Base-by-base conservation (phyloP, 2,113 vertebrate genomes). In the Mustela nigripes region DNA sequence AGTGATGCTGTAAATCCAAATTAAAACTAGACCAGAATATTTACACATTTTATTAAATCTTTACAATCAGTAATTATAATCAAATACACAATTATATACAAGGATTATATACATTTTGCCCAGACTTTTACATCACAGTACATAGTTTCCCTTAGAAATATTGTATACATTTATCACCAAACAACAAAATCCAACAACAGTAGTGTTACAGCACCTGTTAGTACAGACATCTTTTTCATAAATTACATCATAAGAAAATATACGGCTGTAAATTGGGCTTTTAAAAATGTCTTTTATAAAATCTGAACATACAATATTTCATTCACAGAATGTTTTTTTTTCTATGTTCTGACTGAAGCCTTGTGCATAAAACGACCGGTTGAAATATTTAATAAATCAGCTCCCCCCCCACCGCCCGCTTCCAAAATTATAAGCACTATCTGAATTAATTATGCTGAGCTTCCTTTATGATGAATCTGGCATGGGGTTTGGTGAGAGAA, bases 1-100 rank as follows among this genome's bases (percentile, higher is more conserved):
- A 95, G 42, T 80, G 53, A 97, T 33, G 80, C 28, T 96, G 92
- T 92, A 96, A 95, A 78, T 93, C 79, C 63, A 96, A 89, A 91
- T 92, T 60, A 95, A 94, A 94, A 90, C 97, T 6, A 96, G 96
- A 97, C 96, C 95, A 98, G 98, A 98, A 98, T 99, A 99, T 99
- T 99, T 99, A 99, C 99, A 99, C 97, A 81, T 98, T 99, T 99
- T 99, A 99, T 99, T 99, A 99, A 99, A 99, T 99, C 98, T 99
- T 99, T 99, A 99, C 99, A 99, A 99, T 99, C 99, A 98, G 98
- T 98, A 98, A 97, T 99, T 99, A 98, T 99, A 99, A 99, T 99
- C 98, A 99, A 99, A 99, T 99, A 99, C 98, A 99, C 98, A 99
- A 98, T 98, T 99, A 99, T 99, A 98, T 99, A 99, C 99, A 99